Evolutionary conservation across 2,113 vertebrate species (phyloP), one percentile per base, ranked within the genome.

Genomic region (Brachyhypopomus gauderio): DNA sequence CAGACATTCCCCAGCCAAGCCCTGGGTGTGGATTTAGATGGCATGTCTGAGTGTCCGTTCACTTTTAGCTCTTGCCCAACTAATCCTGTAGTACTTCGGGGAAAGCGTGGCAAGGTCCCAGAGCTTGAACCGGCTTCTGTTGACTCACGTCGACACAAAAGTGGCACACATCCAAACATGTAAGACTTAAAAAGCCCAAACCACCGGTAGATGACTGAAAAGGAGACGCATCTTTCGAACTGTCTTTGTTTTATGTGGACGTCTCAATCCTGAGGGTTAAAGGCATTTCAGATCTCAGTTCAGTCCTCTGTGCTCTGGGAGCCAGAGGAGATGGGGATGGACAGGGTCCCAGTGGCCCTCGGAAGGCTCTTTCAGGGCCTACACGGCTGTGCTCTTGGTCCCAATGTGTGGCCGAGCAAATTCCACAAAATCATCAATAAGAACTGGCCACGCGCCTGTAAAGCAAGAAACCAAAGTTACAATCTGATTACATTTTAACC

Each of bases 341-440:
- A 12, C 9, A 52, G 8, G 77, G 73, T 81, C n/a, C 69, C 92
- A 95, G 94, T 91, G 94, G 88, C 92, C 92, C 92, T 62, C 77
- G 17, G 89, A 52, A 41, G 38, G 63, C 89, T 88, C 92, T 92
- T 92, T 89, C 89, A 91, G 88, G 94, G 90, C 91, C 87, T 88
- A 93, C 78, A 93, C 92, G 73, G 91, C 89, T 79, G 94, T 93
- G 85, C 84, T 94, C 82, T 94, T 96, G 81, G 93, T 94, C 80
- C 95, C 94, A 69, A 98, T 93, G 83, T 96, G 94, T 1, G 95
- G 95, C 87, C 96, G 92, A 64, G 96, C 96, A 36, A 95, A 98
- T 86, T 97, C 96, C 87, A 97, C 95, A 90, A 98, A 98, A 85
- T 97, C 96, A 55, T 97, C 97, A 84, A 96, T 97, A 59, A 98